A percentile compares a stretch with the other conserved stretches of the same genome.
Evolutionary conservation across 37 sponge, comb jelly and placozoan species (phyloP).

Genomic region (Petrosia ficiformis): DNA sequence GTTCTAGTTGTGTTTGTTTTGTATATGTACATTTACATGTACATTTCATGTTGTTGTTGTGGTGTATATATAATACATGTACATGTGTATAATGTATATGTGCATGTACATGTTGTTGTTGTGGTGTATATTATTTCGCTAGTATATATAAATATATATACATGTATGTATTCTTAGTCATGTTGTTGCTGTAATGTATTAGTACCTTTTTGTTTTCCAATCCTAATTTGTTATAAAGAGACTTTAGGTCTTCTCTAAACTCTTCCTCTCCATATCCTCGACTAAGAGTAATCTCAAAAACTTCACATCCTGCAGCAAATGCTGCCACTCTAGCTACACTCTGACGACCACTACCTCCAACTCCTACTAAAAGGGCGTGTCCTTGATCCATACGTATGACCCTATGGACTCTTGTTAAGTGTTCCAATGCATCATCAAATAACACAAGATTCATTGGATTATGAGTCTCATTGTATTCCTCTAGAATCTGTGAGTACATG

Average conservation of each 20-base stretch:
- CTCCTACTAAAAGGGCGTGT: slow-evolving; percentile 95
- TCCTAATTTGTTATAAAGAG: slow-evolving; percentile 92
- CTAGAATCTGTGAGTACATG: slow-evolving; percentile 76
- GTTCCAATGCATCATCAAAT: slow-evolving; percentile 98
- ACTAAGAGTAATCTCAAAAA: slow-evolving; percentile 97
- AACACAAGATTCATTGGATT: slow-evolving; percentile 95
- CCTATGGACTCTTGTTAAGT: slow-evolving; percentile 86
- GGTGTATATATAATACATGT: not conserved
- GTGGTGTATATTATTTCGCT: not conserved
- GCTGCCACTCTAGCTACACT: slow-evolving; percentile 95
- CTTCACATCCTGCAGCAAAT: slow-evolving; percentile 95
- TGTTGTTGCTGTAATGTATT: not conserved
- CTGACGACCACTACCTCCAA: slow-evolving; percentile 97
- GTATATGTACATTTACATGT: too few species aligned
- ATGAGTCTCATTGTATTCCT: slow-evolving; percentile 90
- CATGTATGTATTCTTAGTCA: not conserved
- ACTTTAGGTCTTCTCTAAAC: slow-evolving; percentile 96
- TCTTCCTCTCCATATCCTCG: slow-evolving; percentile 97
- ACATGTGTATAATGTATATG: not conserved
- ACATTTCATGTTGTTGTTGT: too few species aligned
- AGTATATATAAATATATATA: not conserved
- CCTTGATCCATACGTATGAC: slow-evolving; percentile 96
- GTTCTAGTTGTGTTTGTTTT: too few species aligned
- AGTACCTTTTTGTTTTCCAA: slow-evolving; percentile 91
- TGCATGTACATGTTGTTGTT: not conserved